Base-by-base conservation (phyloP, 1,140 invertebrate genomes). In the Heliconius hermathena region DNA sequence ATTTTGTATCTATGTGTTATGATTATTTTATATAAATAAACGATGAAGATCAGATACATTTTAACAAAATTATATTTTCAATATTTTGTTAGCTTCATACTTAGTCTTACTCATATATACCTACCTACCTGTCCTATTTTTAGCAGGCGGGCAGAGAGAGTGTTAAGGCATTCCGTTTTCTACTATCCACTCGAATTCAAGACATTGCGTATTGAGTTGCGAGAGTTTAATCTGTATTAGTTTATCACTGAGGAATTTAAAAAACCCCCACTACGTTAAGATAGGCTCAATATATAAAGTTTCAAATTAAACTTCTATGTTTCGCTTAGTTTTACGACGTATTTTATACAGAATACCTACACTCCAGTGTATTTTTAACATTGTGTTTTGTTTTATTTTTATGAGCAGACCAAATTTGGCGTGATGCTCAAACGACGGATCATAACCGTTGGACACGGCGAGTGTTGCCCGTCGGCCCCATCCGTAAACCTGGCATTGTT, bases 341-440 rank as follows among this genome's bases (percentile, higher is more conserved):
- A 66, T 1, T 66, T 66, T 29, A 66, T 29, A 66, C 60, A 66
- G 13, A 66, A 66, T 66, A 66, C 60, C 60, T 66, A 66, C 60
- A 84, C 80, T 85, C 81, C 83, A 85, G 86, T 82, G 84, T 85
- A 84, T 88, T 86, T 88, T 89, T 88, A 81, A 77, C 85, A 87
- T 84, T 86, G 84, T 86, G 85, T 83, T 87, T 87, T 87, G 87
- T 88, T 89, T 90, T 90, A 92, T 90, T 92, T 92, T 92, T 92
- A 92, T 89, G 87, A 84, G 83, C 85, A 86, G 82, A 87, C 89
- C 88, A 90, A 91, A 92, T 92, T 90, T 90, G 86, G 91, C 88
- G 87, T 90, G 90, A 91, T 88, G 89, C 84, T 89, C 85, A 87
- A 91, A 92, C 85, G 86, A 87, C 85, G 86, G 85, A 89, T 89